phyloP scores from a whole-genome alignment of 2,888 invertebrate genomes.

The Lepetodrilus schrolli region DNA sequence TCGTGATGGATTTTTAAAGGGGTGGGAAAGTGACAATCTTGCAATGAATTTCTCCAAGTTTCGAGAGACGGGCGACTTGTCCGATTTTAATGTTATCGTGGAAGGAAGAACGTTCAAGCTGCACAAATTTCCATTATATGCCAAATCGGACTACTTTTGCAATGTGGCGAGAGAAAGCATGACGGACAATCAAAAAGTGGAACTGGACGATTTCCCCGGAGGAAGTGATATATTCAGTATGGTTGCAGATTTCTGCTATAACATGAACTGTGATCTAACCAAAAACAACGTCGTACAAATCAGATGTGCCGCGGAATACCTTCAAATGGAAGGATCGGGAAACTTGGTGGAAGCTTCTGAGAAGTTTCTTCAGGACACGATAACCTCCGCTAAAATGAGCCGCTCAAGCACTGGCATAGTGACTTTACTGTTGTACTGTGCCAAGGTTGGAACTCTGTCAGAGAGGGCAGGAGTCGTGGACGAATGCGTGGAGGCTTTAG shows the following conservation, averaged over 20 bases:
- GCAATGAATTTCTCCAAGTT: slow-evolving; percentile 69
- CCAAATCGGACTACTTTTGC: slow-evolving; percentile 73
- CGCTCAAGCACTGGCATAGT: slow-evolving; percentile 56
- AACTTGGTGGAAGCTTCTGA: slow-evolving; percentile 68
- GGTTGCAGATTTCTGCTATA: slow-evolving; percentile 74
- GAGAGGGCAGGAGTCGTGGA: slow-evolving; percentile 63
- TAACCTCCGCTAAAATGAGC: slow-evolving; percentile 67
- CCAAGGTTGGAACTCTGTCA: slow-evolving; percentile 59
- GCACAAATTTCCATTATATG: slow-evolving; percentile 74
- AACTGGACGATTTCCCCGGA: slow-evolving; percentile 72
- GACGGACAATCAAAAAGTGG: slow-evolving; percentile 46
- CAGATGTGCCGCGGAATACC: slow-evolving; percentile 70
- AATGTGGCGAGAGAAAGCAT: slow-evolving; percentile 55
- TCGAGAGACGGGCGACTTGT: slow-evolving; percentile 71
- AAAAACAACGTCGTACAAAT: slow-evolving; percentile 68
- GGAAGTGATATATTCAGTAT: slow-evolving; percentile 68
- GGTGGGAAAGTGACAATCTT: too few species aligned
- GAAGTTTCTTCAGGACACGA: slow-evolving; percentile 65
- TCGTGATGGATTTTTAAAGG: background rate
- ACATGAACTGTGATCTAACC: slow-evolving; percentile 65
- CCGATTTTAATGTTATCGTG: slow-evolving; percentile 71
- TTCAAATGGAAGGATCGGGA: slow-evolving; percentile 69
- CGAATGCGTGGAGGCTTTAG: slow-evolving; percentile 63
- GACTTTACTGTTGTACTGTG: slow-evolving; percentile 61
- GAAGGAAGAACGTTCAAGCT: slow-evolving; percentile 68